phyloP scores from a whole-genome alignment of 23 tunicate species.

The Phallusia fumigata region DNA sequence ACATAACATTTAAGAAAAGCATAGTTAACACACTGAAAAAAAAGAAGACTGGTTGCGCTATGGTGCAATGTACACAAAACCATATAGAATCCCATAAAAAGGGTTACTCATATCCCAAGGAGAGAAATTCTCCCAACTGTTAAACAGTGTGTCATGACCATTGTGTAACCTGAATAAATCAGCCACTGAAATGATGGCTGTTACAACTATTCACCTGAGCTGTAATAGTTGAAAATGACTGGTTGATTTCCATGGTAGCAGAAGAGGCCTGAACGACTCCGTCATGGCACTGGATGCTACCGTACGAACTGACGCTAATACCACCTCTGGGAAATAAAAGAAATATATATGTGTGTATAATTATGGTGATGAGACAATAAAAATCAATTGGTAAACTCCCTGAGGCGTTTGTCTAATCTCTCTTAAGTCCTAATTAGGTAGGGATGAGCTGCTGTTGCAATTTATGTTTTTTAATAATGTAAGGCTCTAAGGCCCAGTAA shows the following conservation, averaged over 20 bases:
- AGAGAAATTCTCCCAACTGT: not conserved
- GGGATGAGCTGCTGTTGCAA: too few relatives aligned
- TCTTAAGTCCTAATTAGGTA: not conserved
- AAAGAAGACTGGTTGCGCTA: too few relatives aligned
- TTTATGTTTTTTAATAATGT: too few relatives aligned
- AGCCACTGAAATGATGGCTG: not conserved
- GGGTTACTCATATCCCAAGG: not conserved
- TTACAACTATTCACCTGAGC: conserved; percentile 25
- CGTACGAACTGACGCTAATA: conserved; percentile 60
- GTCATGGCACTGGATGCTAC: conserved; percentile 63
- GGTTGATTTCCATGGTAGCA: conserved; percentile 42
- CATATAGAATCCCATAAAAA: too few relatives aligned
- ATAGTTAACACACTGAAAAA: too few relatives aligned
- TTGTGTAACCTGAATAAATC: not conserved
- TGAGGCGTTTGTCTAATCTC: not conserved
- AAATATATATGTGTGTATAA: not conserved
- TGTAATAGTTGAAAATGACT: conserved; percentile 37
- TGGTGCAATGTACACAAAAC: too few relatives aligned
- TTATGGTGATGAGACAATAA: not conserved
- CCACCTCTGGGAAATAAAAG: conserved; percentile 44
- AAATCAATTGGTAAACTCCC: not conserved
- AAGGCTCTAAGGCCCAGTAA: too few relatives aligned
- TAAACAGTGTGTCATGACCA: not conserved
- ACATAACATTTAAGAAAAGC: too few relatives aligned
- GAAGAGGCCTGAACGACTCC: conserved; percentile 32